Base-by-base conservation (phyloP, 1,140 invertebrate species). In the Drosophila persimilis region DNA sequence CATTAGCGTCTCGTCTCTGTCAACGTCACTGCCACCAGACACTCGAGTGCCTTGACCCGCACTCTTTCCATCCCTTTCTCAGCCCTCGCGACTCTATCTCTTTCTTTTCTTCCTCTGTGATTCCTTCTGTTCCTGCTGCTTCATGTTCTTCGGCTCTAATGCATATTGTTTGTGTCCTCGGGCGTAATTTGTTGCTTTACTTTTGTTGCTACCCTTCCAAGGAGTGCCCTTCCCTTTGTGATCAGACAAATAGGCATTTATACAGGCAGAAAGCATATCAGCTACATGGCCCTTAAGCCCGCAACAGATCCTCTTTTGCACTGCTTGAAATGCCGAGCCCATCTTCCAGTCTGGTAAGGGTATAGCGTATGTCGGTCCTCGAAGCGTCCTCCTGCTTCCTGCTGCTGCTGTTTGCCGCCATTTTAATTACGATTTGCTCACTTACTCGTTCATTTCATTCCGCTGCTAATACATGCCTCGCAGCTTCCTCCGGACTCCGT, bases 341-440 rank as follows among this genome's bases (percentile, higher is more conserved):
- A 11, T 9, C 35, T 39, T 39, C 9, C 11, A 39, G 3, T 11
- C 0, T 13, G 9, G 3, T 13, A 39, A 39, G 35, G 11, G 3
- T 39, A 39, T 5, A 4, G 4, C 13, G 1, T 2, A 39, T 11
- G 35, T 13, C 11, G 35, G 0, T 39, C 11, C 0, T 39, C 11
- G 9, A 13, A 13, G 8, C 11, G 17, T 17, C 17, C 20, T 69
- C 35, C 24, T 22, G 64, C 15, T 44, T 20, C 20, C 26, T 69
- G 24, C 17, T 22, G 64, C 15, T 44, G 51, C 35, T 58, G 69
- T 43, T 77, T 69, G 83, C 77, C 73, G 59, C 81, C 65, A 69
- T 85, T 85, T 86, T 86, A 86, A 86, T 86, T 86, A 86, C 81
- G 62, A 86, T 88, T 86, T 86, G 81, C 81, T 85, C 81, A 86